Percentiles rank a stretch among this genome's conserved stretches.
These are phyloP conservation scores for Ictalurus furcatus DNA, from an alignment of 2,113 vertebrate genomes.

Conservation along the genomic window DNA sequence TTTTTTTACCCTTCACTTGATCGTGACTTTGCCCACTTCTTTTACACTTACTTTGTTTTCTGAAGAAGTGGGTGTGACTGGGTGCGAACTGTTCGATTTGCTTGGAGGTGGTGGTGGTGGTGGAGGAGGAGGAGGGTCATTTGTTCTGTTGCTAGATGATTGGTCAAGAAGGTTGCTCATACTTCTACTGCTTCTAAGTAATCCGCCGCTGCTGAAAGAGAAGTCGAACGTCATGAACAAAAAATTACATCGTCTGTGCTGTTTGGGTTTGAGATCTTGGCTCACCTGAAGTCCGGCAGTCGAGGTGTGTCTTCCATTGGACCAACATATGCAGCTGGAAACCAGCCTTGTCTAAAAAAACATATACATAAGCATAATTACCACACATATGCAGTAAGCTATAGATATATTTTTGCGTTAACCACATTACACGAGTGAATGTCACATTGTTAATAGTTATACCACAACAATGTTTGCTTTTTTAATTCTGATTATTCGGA, in stretches of 20 bases:
- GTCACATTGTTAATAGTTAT: neutral
- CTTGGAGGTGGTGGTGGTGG: conserved; percentile 48
- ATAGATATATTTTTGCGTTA: neutral
- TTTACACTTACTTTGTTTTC: conserved; percentile 48
- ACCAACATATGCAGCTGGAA: conserved; percentile 70
- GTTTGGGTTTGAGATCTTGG: neutral
- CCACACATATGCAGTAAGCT: neutral
- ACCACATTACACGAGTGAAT: neutral
- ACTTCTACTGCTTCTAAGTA: conserved; percentile 57
- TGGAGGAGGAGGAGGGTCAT: conserved; percentile 49
- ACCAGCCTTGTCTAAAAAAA: conserved; percentile 72
- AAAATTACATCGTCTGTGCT: neutral
- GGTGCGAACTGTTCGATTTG: conserved; percentile 35
- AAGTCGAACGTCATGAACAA: conserved; percentile 7
- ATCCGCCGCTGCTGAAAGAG: conserved; percentile 25
- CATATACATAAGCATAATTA: neutral
- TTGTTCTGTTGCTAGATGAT: conserved; percentile 27
- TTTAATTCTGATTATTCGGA: neutral
- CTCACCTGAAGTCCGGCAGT: conserved; percentile 58
- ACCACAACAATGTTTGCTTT: neutral
- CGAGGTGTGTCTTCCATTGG: conserved; percentile 53
- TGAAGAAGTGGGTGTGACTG: conserved; percentile 23
- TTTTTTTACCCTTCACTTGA: neutral
- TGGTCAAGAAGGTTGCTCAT: conserved; percentile 56
- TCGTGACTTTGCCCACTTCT: neutral